Evolutionary conservation across 2,888 invertebrate genomes (phyloP).

Genomic region (Taphrorychus bicolor): DNA sequence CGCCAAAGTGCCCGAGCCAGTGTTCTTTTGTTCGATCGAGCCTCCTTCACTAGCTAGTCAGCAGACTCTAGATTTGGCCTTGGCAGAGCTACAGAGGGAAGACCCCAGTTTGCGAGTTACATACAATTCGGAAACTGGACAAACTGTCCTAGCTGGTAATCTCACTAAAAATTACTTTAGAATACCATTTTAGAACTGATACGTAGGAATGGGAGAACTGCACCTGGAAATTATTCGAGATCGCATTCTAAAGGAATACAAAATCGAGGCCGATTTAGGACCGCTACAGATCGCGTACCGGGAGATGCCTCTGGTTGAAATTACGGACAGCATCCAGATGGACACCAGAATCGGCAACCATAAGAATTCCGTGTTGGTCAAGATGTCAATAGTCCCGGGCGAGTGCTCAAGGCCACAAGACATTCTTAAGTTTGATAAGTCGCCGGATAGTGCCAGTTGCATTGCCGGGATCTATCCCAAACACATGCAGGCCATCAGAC

Average conservation of each 20-base stretch:
- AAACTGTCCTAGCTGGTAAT: conserved; percentile 80
- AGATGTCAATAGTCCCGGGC: conserved; percentile 67
- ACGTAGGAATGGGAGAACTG: conserved; percentile 93
- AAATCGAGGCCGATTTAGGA: conserved; percentile 89
- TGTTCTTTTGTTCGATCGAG: conserved; percentile 96
- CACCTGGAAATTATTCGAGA: conserved; percentile 95
- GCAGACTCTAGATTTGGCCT: conserved; percentile 77
- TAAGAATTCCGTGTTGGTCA: conserved; percentile 68
- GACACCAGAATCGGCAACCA: conserved; percentile 71
- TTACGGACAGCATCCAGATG: conserved; percentile 62
- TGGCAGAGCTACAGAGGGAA: conserved; percentile 82
- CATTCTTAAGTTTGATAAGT: conserved; percentile 67
- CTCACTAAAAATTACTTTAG: too few relatives aligned
- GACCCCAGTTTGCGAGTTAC: conserved; percentile 88
- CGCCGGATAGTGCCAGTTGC: conserved; percentile 72
- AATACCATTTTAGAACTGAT: too few relatives aligned
- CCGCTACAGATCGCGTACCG: conserved; percentile 91
- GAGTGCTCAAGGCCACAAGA: conserved; percentile 50
- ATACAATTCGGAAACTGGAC: conserved; percentile 81
- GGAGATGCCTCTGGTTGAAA: conserved; percentile 69
- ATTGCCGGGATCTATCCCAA: conserved; percentile 71
- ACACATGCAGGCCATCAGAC: conserved; percentile 72
- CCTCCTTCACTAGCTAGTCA: conserved; percentile 83
- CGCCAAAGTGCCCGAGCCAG: conserved; percentile 86
- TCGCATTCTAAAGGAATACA: conserved; percentile 85